A percentile compares a stretch with the other conserved stretches of the same genome.
phyloP scores from a whole-genome alignment of 2,113 vertebrate genomes.

The Taurulus bubalis region DNA sequence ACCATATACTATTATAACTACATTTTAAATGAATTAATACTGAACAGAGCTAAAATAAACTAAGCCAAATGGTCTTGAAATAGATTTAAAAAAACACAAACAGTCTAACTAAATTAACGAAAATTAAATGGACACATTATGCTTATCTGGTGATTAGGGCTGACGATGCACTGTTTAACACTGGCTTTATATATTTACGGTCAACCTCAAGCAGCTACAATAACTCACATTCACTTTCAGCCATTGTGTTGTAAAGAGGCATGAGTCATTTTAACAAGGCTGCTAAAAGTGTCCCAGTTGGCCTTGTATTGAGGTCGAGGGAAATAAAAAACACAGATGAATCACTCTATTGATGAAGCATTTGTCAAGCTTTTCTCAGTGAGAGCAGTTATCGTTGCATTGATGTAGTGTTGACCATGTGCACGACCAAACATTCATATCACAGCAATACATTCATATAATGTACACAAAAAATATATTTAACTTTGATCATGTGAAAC shows the following conservation, averaged over 20 bases:
- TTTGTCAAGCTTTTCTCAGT: constrained; percentile 29
- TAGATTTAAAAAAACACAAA: neutral
- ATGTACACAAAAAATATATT: neutral
- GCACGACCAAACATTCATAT: constrained; percentile 14
- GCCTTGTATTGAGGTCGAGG: constrained; percentile 20
- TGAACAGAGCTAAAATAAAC: constrained; percentile 16
- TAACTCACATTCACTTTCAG: constrained; percentile 25
- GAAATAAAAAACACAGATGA: constrained; percentile 21
- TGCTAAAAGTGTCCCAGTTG: constrained; percentile 18
- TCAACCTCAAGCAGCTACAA: neutral
- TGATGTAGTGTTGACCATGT: neutral
- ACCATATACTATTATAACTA: neutral
- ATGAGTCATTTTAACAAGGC: constrained; percentile 51
- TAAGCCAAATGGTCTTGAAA: constrained; percentile 14
- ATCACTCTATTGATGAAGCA: constrained; percentile 19
- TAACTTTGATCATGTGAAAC: neutral
- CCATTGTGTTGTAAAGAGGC: constrained; percentile 10
- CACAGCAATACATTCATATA: neutral
- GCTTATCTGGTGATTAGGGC: constrained; percentile 21
- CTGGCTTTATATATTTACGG: neutral
- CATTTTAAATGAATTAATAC: constrained; percentile 19
- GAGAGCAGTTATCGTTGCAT: neutral
- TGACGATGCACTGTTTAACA: neutral
- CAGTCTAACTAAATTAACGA: constrained; percentile 4
- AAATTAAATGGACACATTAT: neutral